phyloP scores from a whole-genome alignment of 2,113 vertebrate genomes.

The Callaeas wilsoni region DNA sequence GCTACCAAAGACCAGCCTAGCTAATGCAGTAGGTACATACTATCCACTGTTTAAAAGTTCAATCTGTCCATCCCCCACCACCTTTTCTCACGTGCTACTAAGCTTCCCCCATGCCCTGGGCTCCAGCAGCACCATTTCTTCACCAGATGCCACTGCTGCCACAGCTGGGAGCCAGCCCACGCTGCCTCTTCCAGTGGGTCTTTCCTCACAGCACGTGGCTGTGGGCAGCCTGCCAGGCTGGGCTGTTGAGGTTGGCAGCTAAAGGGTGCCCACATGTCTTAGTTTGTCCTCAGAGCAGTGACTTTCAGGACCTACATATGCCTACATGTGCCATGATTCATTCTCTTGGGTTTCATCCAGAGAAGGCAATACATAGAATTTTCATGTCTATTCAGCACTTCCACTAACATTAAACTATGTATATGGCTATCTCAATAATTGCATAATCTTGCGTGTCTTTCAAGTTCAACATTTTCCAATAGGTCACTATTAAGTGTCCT shows the following conservation, averaged over 20 bases:
- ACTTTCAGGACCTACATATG: neutral
- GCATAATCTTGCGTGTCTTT: neutral
- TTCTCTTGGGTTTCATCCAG: neutral
- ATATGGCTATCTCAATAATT: neutral
- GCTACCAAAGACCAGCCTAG: neutral
- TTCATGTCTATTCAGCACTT: neutral
- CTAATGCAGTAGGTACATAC: neutral
- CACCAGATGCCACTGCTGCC: neutral
- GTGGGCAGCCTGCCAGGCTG: neutral
- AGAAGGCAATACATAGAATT: neutral
- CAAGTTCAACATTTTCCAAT: neutral
- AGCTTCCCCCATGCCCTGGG: neutral
- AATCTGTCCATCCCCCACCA: neutral
- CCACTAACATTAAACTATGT: neutral
- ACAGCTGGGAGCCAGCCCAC: neutral
- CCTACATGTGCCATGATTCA: neutral
- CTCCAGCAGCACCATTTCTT: neutral
- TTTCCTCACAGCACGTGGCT: accelerated
- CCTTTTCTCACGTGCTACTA: neutral
- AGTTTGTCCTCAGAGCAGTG: neutral
- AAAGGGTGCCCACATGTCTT: neutral
- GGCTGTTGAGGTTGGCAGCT: neutral
- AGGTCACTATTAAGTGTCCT: neutral
- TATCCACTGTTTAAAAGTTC: neutral
- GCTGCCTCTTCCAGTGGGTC: neutral